Conservation (phyloP, 2,888 invertebrate genomes). For the Invenusta paracnida region DNA sequence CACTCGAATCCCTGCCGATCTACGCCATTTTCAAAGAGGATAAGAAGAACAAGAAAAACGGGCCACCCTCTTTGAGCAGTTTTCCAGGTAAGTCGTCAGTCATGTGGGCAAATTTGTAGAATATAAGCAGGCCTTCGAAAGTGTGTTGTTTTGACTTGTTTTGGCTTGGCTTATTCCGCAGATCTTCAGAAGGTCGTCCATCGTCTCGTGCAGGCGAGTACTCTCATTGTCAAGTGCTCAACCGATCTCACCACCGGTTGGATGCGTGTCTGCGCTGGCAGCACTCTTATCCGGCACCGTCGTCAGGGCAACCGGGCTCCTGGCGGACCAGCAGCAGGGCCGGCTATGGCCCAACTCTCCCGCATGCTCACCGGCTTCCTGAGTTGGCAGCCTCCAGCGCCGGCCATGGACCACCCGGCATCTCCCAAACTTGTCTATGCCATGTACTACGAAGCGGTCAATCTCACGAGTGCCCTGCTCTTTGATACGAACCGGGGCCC, state of each 20-base stretch:
- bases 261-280: background rate
- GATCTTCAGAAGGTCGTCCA: background rate
- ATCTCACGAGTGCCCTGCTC: background rate
- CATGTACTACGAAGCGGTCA: slow-evolving; percentile 21
- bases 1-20: background rate
- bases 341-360: background rate
- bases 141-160: background rate
- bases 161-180: no score
- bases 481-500: background rate
- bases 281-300: background rate
- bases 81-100: background rate
- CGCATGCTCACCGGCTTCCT: slow-evolving; percentile 5
- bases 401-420: slow-evolving; percentile 46
- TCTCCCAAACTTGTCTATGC: slow-evolving; percentile 45
- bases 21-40: background rate
- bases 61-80: background rate
- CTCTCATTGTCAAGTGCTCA: background rate
- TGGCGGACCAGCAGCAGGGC: background rate
- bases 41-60: background rate
- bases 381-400: slow-evolving; percentile 36
- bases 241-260: background rate
- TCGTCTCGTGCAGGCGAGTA: background rate
- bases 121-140: background rate
- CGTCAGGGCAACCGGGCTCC: background rate
- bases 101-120: background rate